Evolutionary conservation across 2,113 vertebrate genomes (phyloP).

Genomic region (Dipodomys ordii): DNA sequence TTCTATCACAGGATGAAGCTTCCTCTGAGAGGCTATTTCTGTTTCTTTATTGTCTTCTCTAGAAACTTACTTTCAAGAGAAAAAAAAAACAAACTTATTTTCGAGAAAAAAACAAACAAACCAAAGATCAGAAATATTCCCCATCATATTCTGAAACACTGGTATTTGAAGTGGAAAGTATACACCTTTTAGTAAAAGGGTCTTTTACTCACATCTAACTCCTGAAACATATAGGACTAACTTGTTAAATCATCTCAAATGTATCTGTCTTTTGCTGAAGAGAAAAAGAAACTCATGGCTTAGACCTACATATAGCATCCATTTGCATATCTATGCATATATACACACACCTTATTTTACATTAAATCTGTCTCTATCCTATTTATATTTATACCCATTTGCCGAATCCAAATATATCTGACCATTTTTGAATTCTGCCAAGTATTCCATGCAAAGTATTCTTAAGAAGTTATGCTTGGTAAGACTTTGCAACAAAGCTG

Average conservation of each 20-base stretch:
- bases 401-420: slow-evolving; percentile 75
- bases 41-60: slow-evolving; percentile 29
- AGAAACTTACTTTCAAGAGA: background rate
- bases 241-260: slow-evolving; percentile 71
- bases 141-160: slow-evolving; percentile 56
- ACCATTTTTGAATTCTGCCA: slow-evolving; percentile 67
- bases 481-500: slow-evolving; percentile 72
- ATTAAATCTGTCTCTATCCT: slow-evolving; percentile 79
- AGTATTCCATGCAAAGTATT: slow-evolving; percentile 76
- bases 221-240: slow-evolving; percentile 63
- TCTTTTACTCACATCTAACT: slow-evolving; percentile 64
- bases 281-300: slow-evolving; percentile 70
- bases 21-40: slow-evolving; percentile 34
- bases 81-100: slow-evolving; percentile 36
- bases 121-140: slow-evolving; percentile 34
- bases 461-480: slow-evolving; percentile 74
- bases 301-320: slow-evolving; percentile 70
- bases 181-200: slow-evolving; percentile 61
- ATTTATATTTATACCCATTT: slow-evolving; percentile 81
- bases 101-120: slow-evolving; percentile 38
- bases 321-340: slow-evolving; percentile 76
- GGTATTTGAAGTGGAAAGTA: slow-evolving; percentile 62
- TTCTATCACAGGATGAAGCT: background rate
- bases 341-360: slow-evolving; percentile 77
- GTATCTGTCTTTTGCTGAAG: slow-evolving; percentile 71